These are phyloP conservation scores for Sylvilagus floridanus DNA, from an alignment of 2,797 vertebrate species.

Conservation along the genomic window DNA sequence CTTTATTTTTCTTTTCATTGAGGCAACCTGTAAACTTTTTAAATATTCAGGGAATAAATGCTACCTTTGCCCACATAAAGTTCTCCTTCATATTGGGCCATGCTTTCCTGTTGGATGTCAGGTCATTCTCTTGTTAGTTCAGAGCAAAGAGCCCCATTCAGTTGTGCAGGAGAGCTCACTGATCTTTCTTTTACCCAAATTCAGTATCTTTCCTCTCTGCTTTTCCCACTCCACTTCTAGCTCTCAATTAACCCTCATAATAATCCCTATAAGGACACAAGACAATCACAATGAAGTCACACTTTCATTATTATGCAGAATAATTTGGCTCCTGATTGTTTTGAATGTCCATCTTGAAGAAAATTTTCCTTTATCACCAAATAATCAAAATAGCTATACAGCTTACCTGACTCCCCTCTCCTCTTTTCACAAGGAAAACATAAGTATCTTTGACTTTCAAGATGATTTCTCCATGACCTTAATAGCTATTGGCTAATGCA, in stretches of 20 bases:
- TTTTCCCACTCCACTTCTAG: background rate
- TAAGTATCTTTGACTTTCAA: background rate
- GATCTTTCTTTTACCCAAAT: background rate
- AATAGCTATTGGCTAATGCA: background rate
- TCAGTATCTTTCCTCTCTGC: background rate
- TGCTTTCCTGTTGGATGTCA: background rate
- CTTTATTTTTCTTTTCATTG: background rate
- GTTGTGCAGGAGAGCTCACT: background rate
- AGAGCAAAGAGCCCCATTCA: background rate
- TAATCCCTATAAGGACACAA: background rate
- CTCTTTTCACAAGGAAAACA: background rate
- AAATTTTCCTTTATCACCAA: slow-evolving; percentile 3
- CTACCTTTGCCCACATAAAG: background rate
- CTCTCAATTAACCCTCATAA: background rate
- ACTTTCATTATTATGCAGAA: background rate
- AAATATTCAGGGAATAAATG: background rate
- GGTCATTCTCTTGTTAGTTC: background rate
- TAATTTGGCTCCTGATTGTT: background rate
- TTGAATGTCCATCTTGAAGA: background rate
- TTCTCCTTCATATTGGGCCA: background rate
- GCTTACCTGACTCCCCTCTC: background rate
- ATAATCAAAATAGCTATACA: background rate
- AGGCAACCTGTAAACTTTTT: background rate
- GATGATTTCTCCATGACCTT: background rate
- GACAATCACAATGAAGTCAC: background rate